A percentile compares a stretch with the other conserved stretches of the same genome.
These are phyloP conservation scores for Agrotis exclamationis DNA, from an alignment of 2,888 invertebrate species.

Conservation along the genomic window DNA sequence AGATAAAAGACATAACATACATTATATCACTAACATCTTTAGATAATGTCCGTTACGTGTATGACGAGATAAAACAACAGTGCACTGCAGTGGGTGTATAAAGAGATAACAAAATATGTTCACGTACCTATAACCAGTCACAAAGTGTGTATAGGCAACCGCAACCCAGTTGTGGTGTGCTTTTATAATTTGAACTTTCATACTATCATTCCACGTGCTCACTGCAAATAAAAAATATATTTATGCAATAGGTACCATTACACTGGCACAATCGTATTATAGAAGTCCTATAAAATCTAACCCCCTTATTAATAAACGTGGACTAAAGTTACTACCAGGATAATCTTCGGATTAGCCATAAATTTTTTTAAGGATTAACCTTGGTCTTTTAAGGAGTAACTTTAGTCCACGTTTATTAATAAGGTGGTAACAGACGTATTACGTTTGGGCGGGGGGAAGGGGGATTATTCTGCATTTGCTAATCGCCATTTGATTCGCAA, in stretches of 20 bases:
- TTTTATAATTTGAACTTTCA: slow-evolving; percentile 97
- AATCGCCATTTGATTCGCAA: neutral
- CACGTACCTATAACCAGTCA: slow-evolving; percentile 96
- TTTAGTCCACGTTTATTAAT: too few species aligned
- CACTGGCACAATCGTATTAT: slow-evolving; percentile 15
- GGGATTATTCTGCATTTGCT: neutral
- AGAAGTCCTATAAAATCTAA: slow-evolving; percentile 27
- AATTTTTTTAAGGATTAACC: too few species aligned
- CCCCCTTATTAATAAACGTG: too few species aligned
- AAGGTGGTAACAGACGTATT: too few species aligned
- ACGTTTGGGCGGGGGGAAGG: neutral
- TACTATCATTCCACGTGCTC: slow-evolving; percentile 95
- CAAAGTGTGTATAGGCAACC: slow-evolving; percentile 98
- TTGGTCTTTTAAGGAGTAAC: too few species aligned
- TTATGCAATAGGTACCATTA: slow-evolving; percentile 1
- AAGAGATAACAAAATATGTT: neutral
- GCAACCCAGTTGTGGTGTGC: slow-evolving; percentile 99
- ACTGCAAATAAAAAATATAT: slow-evolving; percentile 83
- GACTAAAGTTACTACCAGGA: too few species aligned
- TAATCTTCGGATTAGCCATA: too few species aligned
- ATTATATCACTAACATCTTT: too few species aligned
- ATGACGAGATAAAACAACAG: neutral
- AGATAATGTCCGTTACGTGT: neutral
- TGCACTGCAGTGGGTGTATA: neutral
- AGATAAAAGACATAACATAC: too few species aligned